Evolutionary conservation across 2,888 invertebrate species (phyloP).

Genomic region (Ametastegia equiseti): DNA sequence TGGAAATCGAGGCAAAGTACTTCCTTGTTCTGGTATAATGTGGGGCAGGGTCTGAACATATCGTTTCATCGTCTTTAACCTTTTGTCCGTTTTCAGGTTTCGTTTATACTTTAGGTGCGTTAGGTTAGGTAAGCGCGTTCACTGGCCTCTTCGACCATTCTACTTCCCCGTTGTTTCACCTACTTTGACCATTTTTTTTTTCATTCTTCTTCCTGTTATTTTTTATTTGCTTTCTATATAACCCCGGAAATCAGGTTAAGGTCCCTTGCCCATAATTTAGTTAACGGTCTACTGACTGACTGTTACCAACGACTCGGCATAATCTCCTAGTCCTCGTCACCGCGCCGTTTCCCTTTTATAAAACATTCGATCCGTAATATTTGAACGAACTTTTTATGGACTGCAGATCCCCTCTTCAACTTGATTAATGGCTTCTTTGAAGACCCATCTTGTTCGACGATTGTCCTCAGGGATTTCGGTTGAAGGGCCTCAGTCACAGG

Average conservation of each 20-base stretch:
- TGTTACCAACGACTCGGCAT: conserved; percentile 48
- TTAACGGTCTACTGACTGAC: conserved; percentile 30
- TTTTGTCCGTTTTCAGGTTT: conserved; percentile 20
- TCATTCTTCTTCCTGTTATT: not conserved
- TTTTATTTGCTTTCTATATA: not conserved
- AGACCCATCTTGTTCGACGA: not conserved
- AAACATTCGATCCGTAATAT: conserved; percentile 40
- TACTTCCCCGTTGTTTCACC: conserved; percentile 45
- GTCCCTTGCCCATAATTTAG: conserved; percentile 44
- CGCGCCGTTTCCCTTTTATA: conserved; percentile 57
- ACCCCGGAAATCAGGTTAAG: conserved; percentile 43
- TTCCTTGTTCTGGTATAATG: not conserved
- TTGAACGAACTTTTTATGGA: not conserved
- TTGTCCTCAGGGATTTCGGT: conserved; percentile 57
- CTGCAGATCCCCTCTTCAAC: not conserved
- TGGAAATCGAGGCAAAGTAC: not conserved
- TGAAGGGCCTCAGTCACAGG: conserved; percentile 68
- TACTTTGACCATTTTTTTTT: conserved; percentile 35
- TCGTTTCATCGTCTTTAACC: conserved; percentile 27
- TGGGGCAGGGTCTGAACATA: not conserved
- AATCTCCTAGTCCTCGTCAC: conserved; percentile 62
- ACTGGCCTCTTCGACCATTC: conserved; percentile 43
- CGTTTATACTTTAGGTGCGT: conserved; percentile 35
- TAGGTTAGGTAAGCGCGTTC: conserved; percentile 32
- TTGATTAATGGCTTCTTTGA: conserved; percentile 7